Conservation (phyloP, 1,140 invertebrate species). For the Diachasma alloeum region DNA sequence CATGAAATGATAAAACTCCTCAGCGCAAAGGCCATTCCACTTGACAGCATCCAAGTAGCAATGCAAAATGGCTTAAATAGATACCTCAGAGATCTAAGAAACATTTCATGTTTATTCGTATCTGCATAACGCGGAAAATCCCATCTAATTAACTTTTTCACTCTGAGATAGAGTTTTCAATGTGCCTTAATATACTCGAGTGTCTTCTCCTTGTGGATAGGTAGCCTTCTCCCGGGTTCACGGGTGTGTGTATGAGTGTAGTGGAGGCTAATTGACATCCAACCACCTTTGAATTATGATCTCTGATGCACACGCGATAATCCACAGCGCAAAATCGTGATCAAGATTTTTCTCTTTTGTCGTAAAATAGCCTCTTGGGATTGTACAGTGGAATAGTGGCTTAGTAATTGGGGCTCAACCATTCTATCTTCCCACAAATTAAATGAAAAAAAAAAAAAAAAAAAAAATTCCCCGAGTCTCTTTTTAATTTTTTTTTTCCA, state of each 20-base stretch:
- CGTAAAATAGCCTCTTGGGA: background rate
- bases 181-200: background rate
- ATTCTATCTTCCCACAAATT: background rate
- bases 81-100: background rate
- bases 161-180: background rate
- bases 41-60: background rate
- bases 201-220: background rate
- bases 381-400: background rate
- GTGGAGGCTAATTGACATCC: constrained; percentile 35
- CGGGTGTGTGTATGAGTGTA: background rate
- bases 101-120: background rate
- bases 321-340: constrained; percentile 32
- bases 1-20: background rate
- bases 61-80: background rate
- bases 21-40: background rate
- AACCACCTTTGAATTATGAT: constrained; percentile 34
- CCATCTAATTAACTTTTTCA: background rate
- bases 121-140: background rate
- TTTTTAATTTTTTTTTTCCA: background rate
- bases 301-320: constrained; percentile 33
- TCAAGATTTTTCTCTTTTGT: constrained; percentile 31
- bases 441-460: background rate
- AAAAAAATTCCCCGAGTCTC: background rate
- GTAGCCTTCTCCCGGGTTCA: background rate
- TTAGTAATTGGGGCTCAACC: background rate